A percentile compares a stretch with the other conserved stretches of the same genome.
phyloP scores from a whole-genome alignment of 2,797 vertebrate genomes.

The Gymnothorax javanicus region DNA sequence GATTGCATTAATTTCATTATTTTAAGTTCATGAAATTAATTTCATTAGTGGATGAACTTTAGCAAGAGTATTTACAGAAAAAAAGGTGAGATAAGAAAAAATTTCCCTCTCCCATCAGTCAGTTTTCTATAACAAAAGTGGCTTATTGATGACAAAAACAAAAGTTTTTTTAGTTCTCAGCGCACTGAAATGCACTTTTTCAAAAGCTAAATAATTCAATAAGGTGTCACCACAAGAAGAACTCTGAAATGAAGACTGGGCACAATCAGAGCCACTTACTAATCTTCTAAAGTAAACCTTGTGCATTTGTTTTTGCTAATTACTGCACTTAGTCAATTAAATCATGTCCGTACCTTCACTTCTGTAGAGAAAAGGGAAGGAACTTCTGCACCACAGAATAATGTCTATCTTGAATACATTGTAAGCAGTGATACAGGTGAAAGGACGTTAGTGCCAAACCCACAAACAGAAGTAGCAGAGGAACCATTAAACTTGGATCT shows the following conservation, averaged over 20 bases:
- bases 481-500: constrained; percentile 70
- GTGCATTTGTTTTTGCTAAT: too few relatives aligned
- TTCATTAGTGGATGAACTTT: neutral
- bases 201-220: neutral
- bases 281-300: neutral
- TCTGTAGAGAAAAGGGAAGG: constrained; percentile 61
- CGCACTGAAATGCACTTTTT: neutral
- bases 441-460: constrained; percentile 63
- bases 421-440: constrained; percentile 65
- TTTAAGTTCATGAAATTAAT: too few relatives aligned
- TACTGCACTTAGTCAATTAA: neutral
- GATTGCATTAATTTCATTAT: too few relatives aligned
- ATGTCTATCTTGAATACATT: constrained; percentile 85
- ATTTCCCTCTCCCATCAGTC: neutral
- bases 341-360: constrained; percentile 71
- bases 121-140: neutral
- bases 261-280: neutral
- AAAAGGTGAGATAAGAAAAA: constrained; percentile 3
- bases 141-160: neutral
- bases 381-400: constrained; percentile 79
- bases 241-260: neutral
- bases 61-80: neutral
- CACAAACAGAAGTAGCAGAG: constrained; percentile 63
- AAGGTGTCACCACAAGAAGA: neutral
- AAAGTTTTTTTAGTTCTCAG: neutral